A percentile compares a stretch with the other conserved stretches of the same genome.
These are phyloP conservation scores for Crax fasciolata DNA, from an alignment of 2,797 vertebrate genomes.

Conservation along the genomic window DNA sequence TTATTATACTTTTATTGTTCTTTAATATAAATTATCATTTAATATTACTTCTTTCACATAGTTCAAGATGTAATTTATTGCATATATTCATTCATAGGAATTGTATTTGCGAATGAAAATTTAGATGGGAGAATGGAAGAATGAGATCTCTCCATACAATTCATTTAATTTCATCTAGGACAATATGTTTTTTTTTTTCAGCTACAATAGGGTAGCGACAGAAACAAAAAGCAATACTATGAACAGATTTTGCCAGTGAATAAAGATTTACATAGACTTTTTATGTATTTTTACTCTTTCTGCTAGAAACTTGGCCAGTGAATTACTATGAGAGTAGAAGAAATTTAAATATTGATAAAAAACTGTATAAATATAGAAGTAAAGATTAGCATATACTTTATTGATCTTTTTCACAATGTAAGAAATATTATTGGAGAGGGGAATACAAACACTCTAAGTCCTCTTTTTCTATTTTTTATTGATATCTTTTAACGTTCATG, in stretches of 20 bases:
- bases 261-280: neutral
- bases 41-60: neutral
- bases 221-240: neutral
- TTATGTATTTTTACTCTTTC: neutral
- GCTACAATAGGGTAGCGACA: accelerated
- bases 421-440: neutral
- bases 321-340: neutral
- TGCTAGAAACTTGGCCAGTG: neutral
- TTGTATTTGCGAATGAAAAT: neutral
- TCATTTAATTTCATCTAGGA: neutral
- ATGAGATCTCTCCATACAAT: neutral
- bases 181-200: accelerated
- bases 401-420: neutral
- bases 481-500: neutral
- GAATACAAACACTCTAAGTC: neutral
- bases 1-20: neutral
- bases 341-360: neutral
- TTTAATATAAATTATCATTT: neutral
- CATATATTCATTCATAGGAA: neutral
- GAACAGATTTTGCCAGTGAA: neutral
- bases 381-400: neutral
- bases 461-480: neutral
- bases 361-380: neutral
- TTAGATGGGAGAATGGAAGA: neutral
- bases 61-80: neutral